Evolutionary conservation across 2,797 vertebrate genomes (phyloP), one percentile per base, ranked within the genome.

Genomic region (Galaxias olidus): DNA sequence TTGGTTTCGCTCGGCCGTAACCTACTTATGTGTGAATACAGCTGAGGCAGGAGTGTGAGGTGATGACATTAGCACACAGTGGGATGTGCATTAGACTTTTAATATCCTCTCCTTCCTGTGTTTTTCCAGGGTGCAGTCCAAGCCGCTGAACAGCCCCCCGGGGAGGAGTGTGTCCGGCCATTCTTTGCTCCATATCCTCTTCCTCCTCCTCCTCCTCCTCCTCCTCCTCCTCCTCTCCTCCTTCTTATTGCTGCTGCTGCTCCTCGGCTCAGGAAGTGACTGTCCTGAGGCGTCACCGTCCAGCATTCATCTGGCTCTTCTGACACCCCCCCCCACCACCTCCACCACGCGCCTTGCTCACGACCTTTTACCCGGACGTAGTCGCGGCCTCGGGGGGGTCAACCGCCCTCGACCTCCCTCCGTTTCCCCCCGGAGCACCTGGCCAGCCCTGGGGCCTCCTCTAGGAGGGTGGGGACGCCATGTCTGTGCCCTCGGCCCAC

Each of bases 401-500:
- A 30, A 30, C 30, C 30, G 6, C 30, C 30, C 6, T n/a, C n/a
- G n/a, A 30, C 10, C 15, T 18, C 8, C n/a, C 50, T 55, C 42
- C 15, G 12, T 15, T 20, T 44, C n/a, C 14, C n/a, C n/a, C 41
- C 0, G 13, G 5, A 13, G 14, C n/a, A 50, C 13, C 4, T 10
- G 9, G 7, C 30, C 30, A 30, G 30, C 53, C 61, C 63, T 8
- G 42, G 43, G 63, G 62, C 0, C 46, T 57, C 55, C 55, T 4
- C 41, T 30, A 57, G 13, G 14, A 41, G 1, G 17, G 54, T 18
- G 9, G 43, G 13, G 46, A 69, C 55, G 73, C 52, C 71, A 98
- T 99, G 97, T 92, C 93, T 2, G 80, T 94, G 42, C 92, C 96
- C 14, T 90, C 77, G 46, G 85, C 91, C 86, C 94, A 94, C 4